Conservation (phyloP, 1,140 invertebrate genomes). For the Ceratoteleas bidentatus region DNA sequence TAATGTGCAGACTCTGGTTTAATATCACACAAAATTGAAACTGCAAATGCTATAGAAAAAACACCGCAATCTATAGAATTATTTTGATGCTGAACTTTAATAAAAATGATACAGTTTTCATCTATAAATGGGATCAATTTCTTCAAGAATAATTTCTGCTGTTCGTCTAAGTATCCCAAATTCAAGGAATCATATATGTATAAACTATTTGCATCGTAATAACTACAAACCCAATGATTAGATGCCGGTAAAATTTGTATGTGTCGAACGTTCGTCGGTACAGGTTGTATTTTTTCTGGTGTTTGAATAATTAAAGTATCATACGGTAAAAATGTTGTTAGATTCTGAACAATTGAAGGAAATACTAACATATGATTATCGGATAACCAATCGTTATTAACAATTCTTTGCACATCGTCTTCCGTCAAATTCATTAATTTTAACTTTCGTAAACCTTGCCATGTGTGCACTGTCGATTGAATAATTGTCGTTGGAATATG, state of each 20-base stretch:
- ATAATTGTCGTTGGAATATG: too few relatives aligned
- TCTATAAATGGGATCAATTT: background rate
- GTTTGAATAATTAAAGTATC: background rate
- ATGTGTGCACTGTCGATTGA: background rate
- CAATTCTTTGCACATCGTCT: background rate
- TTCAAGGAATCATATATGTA: too few relatives aligned
- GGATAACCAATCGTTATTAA: background rate
- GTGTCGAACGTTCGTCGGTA: background rate
- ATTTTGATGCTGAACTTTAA: too few relatives aligned
- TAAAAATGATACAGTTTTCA: too few relatives aligned
- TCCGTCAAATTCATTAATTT: background rate
- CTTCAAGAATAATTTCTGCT: too few relatives aligned
- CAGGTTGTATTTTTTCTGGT: conserved; percentile 1
- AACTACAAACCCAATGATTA: background rate
- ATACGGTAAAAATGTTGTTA: background rate
- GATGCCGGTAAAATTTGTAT: background rate
- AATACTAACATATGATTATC: background rate
- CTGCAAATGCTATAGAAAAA: background rate
- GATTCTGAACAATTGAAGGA: background rate
- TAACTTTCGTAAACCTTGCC: background rate
- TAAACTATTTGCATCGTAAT: conserved; percentile 3
- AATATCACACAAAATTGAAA: background rate
- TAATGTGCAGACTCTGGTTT: too few relatives aligned
- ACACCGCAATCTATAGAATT: too few relatives aligned
- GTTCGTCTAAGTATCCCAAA: too few relatives aligned